Base-by-base conservation (phyloP, 2,888 invertebrate species). In the Thysanoteuthis rhombus region DNA sequence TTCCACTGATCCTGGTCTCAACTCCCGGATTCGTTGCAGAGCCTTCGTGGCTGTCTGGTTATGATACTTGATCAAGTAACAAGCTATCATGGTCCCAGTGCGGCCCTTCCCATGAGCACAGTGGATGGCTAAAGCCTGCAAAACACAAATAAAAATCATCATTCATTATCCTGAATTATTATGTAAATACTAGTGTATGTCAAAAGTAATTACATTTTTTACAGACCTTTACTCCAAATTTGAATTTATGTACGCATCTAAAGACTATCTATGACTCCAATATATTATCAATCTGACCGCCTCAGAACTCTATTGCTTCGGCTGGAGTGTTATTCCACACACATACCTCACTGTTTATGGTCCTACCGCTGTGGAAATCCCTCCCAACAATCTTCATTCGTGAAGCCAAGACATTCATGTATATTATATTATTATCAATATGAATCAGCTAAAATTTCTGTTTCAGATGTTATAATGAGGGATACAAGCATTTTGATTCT, bases 61-160 rank as follows among this genome's bases (percentile, higher is more conserved):
- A 94, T 97, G 97, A 96, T 98, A 98, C 95, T 97, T 97, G 45
- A 98, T 98, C 94, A 98, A 97, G 96, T 98, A 98, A 96, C 98
- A 98, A 3, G 98, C 98, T 58, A 98, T 97, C 98, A 98, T 97
- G 0, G 98, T 98, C 93, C 98, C 98, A 0, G 98, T 98, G 94
- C 98, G 97, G 0, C 98, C 98, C 58, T 98, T 97, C 0, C 98
- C 98, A 96, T 98, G 98, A 25, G 98, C 97, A 95, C 98, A 98
- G 96, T 98, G 98, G 32, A 98, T 97, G 8, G 98, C 98, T 19
- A 93, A 92, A 47, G 52, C 92, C 94, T 92, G 89, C 19, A 90
- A 92, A 45, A 93, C 4, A 93, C 90, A n/a, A n/a, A n/a, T n/a
- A n/a, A 39, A 93, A 40, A 97, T 97, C 6, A 75, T 28, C 28